These are phyloP conservation scores for Basileuterus tristriatus DNA, from an alignment of 2,797 vertebrate genomes.

Conservation along the genomic window DNA sequence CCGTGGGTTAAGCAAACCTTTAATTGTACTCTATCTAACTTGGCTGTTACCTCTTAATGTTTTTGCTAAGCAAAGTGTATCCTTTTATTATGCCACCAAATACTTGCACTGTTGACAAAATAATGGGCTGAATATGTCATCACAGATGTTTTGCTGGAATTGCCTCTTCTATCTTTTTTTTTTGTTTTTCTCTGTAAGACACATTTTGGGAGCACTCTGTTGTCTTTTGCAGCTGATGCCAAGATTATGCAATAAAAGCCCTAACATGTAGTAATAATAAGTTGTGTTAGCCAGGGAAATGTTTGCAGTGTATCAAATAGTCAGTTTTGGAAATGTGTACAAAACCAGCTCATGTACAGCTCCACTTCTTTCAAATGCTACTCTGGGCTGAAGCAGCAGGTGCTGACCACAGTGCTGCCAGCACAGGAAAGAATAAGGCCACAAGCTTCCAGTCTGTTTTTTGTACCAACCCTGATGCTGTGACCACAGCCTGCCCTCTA, in stretches of 20 bases:
- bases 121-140: conserved; percentile 54
- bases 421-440: not conserved
- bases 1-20: conserved; percentile 25
- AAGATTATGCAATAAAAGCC: conserved; percentile 54
- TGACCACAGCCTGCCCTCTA: conserved; percentile 53
- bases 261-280: conserved; percentile 32
- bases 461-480: not conserved
- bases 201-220: conserved; percentile 50
- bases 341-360: not conserved
- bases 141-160: conserved; percentile 58
- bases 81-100: conserved; percentile 56
- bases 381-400: conserved; percentile 14
- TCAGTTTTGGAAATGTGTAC: conserved; percentile 8
- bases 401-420: conserved; percentile 16
- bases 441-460: not conserved
- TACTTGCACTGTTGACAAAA: conserved; percentile 59
- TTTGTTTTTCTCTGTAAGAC: conserved; percentile 10
- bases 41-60: conserved; percentile 21
- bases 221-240: conserved; percentile 46
- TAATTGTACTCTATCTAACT: conserved; percentile 30
- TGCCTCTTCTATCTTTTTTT: conserved; percentile 41
- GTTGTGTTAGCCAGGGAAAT: conserved; percentile 54
- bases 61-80: conserved; percentile 59
- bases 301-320: conserved; percentile 44
- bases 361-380: not conserved